A percentile compares a stretch with the other conserved stretches of the same genome.
Evolutionary conservation across 2,888 invertebrate species (phyloP).

Genomic region (Chrysolina oricalcia): DNA sequence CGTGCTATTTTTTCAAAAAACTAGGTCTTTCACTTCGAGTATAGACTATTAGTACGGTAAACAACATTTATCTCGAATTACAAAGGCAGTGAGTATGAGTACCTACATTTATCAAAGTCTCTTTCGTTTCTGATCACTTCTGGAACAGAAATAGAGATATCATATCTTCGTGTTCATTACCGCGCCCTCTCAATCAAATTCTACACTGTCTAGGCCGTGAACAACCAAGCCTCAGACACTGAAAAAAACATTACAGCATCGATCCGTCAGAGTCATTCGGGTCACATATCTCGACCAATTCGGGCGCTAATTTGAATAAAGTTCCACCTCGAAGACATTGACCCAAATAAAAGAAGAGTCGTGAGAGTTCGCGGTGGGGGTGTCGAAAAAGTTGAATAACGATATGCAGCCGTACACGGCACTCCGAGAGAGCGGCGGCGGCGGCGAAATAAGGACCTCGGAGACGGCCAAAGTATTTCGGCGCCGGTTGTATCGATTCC

Average conservation of each 20-base stretch:
- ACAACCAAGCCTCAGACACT: not conserved
- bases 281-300: not conserved
- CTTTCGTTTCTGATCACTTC: no score
- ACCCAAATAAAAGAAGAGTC: not conserved
- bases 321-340: constrained; percentile 8
- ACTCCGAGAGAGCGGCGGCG: not conserved
- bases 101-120: no score
- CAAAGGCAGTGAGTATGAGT: no score
- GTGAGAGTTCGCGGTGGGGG: not conserved
- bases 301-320: constrained; percentile 10
- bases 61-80: no score
- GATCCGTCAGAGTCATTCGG: constrained; percentile 5
- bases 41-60: no score
- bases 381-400: constrained; percentile 22
- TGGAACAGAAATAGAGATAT: no score
- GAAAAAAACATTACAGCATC: not conserved
- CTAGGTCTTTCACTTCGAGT: no score
- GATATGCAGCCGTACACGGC: not conserved
- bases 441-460: constrained; percentile 7
- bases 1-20: no score
- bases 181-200: no score
- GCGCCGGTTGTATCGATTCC: constrained; percentile 32
- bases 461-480: constrained; percentile 26
- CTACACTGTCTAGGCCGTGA: not conserved
- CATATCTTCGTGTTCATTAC: no score